A percentile compares a stretch with the other conserved stretches of the same genome.
Evolutionary conservation across 2,797 vertebrate genomes (phyloP).

Genomic region (Tachyglossus aculeatus): DNA sequence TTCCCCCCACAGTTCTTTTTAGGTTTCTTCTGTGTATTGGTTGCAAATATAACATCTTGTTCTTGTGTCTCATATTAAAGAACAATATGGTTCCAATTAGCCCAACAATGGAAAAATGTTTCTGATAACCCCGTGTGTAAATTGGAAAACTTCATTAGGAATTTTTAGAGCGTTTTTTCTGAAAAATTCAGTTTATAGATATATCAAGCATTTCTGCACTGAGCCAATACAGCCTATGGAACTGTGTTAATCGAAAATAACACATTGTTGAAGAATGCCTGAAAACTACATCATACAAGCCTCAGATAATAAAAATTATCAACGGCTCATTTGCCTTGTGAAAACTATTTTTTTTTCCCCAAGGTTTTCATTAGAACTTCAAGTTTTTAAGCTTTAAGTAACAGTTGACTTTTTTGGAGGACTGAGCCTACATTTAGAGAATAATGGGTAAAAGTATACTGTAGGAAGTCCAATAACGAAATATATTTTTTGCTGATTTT

Average conservation of each 20-base stretch:
- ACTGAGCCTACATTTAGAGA: background rate
- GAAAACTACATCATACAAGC: background rate
- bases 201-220: conserved; percentile 46
- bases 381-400: background rate
- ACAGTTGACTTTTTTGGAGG: background rate
- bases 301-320: background rate
- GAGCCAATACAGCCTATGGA: background rate
- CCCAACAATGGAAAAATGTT: conserved; percentile 18
- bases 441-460: background rate
- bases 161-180: conserved; percentile 9
- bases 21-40: background rate
- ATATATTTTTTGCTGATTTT: too few species aligned
- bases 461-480: too few species aligned
- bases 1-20: background rate
- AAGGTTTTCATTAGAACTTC: background rate
- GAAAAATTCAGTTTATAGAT: conserved; percentile 25
- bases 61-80: background rate
- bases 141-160: conserved; percentile 29
- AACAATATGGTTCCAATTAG: background rate
- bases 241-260: conserved; percentile 32
- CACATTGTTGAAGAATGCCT: conserved; percentile 10
- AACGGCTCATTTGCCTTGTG: background rate
- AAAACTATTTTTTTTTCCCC: conserved; percentile 1
- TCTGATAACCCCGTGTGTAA: conserved; percentile 37
- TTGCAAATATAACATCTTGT: too few species aligned